phyloP scores from a whole-genome alignment of 2,888 invertebrate species.

The Sicus ferrugineus region DNA sequence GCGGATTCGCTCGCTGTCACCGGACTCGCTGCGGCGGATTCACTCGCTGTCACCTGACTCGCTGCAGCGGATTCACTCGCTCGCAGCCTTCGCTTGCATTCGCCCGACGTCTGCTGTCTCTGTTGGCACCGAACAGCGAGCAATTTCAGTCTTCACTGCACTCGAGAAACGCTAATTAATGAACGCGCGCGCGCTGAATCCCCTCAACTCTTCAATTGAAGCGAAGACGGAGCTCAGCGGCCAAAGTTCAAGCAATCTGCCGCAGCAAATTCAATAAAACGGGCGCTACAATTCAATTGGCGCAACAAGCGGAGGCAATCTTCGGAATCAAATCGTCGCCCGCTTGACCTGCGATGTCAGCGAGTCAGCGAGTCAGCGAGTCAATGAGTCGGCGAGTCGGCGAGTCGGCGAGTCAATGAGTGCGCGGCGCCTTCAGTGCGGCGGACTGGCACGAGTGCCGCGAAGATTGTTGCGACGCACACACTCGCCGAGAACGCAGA shows the following conservation, averaged over 20 bases:
- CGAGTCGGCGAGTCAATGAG: too few relatives aligned
- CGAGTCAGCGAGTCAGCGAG: slow-evolving; percentile 46
- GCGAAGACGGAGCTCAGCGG: not conserved
- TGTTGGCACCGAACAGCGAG: not conserved
- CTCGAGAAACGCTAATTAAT: slow-evolving; percentile 1
- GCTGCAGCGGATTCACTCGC: not conserved
- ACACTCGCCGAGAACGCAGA: not conserved
- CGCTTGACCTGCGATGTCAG: slow-evolving; percentile 54
- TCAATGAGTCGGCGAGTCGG: slow-evolving; percentile 23
- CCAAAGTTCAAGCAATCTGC: slow-evolving; percentile 38
- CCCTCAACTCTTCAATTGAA: slow-evolving; percentile 2
- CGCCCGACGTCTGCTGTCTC: too few relatives aligned
- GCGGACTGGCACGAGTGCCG: not conserved
- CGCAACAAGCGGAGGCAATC: slow-evolving; percentile 31
- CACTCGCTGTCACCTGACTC: not conserved
- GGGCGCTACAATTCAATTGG: slow-evolving; percentile 43
- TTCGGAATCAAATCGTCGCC: slow-evolving; percentile 47
- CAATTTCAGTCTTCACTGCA: not conserved
- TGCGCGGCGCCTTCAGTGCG: slow-evolving; percentile 51
- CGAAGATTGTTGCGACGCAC: not conserved
- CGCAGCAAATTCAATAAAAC: slow-evolving; percentile 31
- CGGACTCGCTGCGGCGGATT: not conserved
- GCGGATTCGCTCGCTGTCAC: not conserved
- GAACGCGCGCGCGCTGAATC: not conserved
- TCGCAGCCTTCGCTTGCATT: too few relatives aligned